These are phyloP conservation scores for Discoglossus pictus DNA, from an alignment of 2,797 vertebrate species.

Conservation along the genomic window DNA sequence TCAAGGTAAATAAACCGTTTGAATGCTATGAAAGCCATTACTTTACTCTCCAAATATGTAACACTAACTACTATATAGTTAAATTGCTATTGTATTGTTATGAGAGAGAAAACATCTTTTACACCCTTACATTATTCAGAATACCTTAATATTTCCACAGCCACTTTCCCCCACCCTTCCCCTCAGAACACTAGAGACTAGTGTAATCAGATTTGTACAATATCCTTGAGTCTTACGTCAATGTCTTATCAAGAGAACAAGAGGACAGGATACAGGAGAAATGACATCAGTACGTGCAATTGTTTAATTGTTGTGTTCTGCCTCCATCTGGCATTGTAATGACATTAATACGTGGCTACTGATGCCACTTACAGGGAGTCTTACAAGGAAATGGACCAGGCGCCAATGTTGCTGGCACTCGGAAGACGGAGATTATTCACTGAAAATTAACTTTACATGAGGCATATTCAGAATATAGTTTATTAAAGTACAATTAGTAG, in stretches of 20 bases:
- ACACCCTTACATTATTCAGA: neutral
- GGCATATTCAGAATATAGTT: too few species aligned
- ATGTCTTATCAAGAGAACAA: constrained; percentile 4
- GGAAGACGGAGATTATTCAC: too few species aligned
- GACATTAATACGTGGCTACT: neutral
- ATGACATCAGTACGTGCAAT: constrained; percentile 16
- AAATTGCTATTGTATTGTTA: too few species aligned
- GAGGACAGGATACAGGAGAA: constrained; percentile 4
- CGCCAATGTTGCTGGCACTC: neutral
- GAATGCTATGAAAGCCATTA: too few species aligned
- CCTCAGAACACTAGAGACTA: neutral
- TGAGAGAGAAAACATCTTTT: too few species aligned
- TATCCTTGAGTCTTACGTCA: constrained; percentile 10
- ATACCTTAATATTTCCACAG: constrained; percentile 3
- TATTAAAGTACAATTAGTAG: neutral
- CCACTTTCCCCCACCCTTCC: constrained; percentile 3
- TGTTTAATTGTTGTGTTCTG: neutral
- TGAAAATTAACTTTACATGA: too few species aligned
- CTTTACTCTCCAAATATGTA: too few species aligned
- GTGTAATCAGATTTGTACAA: constrained; percentile 18
- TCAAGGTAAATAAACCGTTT: too few species aligned
- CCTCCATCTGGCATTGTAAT: neutral
- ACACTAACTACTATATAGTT: too few species aligned
- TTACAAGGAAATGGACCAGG: constrained; percentile 9
- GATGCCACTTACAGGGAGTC: too few species aligned